Conservation (phyloP, 2,888 invertebrate species). For the Candidula unifasciata region DNA sequence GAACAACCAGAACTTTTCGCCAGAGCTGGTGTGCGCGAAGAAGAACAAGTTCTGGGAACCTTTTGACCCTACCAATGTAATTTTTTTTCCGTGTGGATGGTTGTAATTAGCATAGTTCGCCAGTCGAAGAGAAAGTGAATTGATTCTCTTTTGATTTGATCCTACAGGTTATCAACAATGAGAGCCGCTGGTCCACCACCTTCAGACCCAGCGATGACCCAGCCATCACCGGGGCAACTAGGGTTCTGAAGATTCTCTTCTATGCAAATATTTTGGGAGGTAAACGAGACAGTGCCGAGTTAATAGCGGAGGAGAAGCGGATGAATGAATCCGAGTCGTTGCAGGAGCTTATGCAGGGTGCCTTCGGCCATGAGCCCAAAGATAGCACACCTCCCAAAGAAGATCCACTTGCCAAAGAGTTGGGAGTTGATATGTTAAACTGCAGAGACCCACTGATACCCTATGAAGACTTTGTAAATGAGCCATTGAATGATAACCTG, state of each 20-base stretch:
- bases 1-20: too few relatives aligned
- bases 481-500: slow-evolving; percentile 92
- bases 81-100: too few relatives aligned
- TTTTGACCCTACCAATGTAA: too few relatives aligned
- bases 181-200: slow-evolving; percentile 81
- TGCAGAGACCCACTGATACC: slow-evolving; percentile 90
- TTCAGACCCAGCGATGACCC: slow-evolving; percentile 91
- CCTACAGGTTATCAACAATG: slow-evolving; percentile 72
- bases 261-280: slow-evolving; percentile 93
- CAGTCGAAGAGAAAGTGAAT: too few relatives aligned
- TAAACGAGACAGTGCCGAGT: slow-evolving; percentile 67
- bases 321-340: slow-evolving; percentile 59
- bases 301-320: slow-evolving; percentile 72
- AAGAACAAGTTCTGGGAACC: too few relatives aligned
- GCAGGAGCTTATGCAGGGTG: slow-evolving; percentile 70
- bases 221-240: slow-evolving; percentile 89
- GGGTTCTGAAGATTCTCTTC: slow-evolving; percentile 86
- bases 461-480: slow-evolving; percentile 95
- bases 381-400: slow-evolving; percentile 72
- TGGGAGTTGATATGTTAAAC: slow-evolving; percentile 87
- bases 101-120: too few relatives aligned
- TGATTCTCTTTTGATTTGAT: too few relatives aligned
- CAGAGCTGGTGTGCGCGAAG: too few relatives aligned
- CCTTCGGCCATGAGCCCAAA: slow-evolving; percentile 74
- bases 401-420: slow-evolving; percentile 82